Base-by-base conservation (phyloP, 2,113 vertebrate species). In the Penelope pileata region DNA sequence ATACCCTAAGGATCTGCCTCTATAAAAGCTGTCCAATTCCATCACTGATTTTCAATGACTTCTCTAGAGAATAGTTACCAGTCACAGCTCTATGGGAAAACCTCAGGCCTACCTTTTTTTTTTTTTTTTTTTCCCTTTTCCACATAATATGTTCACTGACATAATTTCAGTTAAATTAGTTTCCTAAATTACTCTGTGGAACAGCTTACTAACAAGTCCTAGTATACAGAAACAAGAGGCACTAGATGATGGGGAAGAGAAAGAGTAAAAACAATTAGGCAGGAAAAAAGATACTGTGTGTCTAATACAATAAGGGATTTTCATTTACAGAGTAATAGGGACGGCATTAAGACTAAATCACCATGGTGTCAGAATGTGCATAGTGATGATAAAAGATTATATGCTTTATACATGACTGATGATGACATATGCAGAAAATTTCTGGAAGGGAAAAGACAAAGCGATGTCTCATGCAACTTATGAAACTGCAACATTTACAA, bases 381-480 rank as follows among this genome's bases (percentile, higher is more conserved):
- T 75, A 94, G 81, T 51, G 89, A 94, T 95, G 91, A 96, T 91
- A 91, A 93, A 96, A 96, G 89, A 96, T 94, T 93, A 96, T 83
- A 88, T 83, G 91, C 89, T 92, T 90, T 92, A 92, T 81, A 87
- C 60, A 45, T 95, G 96, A 96, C 70, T 75, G 92, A 95, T 78
- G 94, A 66, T 94, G 93, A 86, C 94, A 96, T 40, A 40, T 79
- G 90, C 47, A 69, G 87, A 91, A 96, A 94, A 88, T 86, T 96
- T 90, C 78, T 76, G 42, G 64, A 83, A 93, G 63, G 56, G 60
- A 91, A 67, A 94, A 93, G 88, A 94, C 91, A 88, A 87, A 96
- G 89, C 64, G 91, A 83, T 62, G 89, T 67, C 88, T 90, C 73
- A 38, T 24, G 42, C 36, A 93, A 90, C 94, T 96, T 91, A 91